Percentiles rank a stretch among this genome's conserved stretches.
phyloP scores from a whole-genome alignment of 1,140 invertebrate species.

The Drosophila pallidifrons region DNA sequence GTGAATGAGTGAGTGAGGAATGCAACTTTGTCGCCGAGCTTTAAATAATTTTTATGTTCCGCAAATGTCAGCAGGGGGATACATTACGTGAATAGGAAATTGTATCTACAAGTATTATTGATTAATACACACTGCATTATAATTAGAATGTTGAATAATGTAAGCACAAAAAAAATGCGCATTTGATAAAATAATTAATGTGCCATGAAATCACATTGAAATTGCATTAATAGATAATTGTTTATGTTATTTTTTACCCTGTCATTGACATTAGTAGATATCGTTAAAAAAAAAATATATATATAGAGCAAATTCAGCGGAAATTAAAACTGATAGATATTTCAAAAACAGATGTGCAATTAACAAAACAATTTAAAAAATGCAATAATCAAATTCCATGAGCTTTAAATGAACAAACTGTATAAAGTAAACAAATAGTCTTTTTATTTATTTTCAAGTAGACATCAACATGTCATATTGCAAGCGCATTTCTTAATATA shows the following conservation, averaged over 20 bases:
- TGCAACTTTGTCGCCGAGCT: slow-evolving; percentile 33
- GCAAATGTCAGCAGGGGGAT: slow-evolving; percentile 51
- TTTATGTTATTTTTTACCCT: background rate
- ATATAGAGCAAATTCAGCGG: too few species aligned
- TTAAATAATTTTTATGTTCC: slow-evolving; percentile 58
- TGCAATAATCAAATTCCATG: too few species aligned
- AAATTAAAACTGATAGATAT: too few species aligned
- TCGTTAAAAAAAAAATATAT: too few species aligned
- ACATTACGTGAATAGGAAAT: slow-evolving; percentile 29
- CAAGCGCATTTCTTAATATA: background rate
- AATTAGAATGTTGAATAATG: slow-evolving; percentile 16
- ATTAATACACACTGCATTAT: slow-evolving; percentile 39
- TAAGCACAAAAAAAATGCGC: background rate
- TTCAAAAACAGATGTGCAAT: too few species aligned
- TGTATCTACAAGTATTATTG: slow-evolving; percentile 40
- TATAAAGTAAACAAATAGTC: background rate
- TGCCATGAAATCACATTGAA: slow-evolving; percentile 4
- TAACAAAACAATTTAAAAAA: too few species aligned
- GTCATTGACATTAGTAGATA: background rate
- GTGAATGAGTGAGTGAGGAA: background rate
- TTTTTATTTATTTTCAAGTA: background rate
- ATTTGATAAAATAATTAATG: slow-evolving; percentile 29
- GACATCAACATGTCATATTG: background rate
- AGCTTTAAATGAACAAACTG: background rate
- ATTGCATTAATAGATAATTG: slow-evolving; percentile 14